Evolutionary conservation across 2,888 invertebrate genomes (phyloP).

Genomic region (Acrobeloides nanus): DNA sequence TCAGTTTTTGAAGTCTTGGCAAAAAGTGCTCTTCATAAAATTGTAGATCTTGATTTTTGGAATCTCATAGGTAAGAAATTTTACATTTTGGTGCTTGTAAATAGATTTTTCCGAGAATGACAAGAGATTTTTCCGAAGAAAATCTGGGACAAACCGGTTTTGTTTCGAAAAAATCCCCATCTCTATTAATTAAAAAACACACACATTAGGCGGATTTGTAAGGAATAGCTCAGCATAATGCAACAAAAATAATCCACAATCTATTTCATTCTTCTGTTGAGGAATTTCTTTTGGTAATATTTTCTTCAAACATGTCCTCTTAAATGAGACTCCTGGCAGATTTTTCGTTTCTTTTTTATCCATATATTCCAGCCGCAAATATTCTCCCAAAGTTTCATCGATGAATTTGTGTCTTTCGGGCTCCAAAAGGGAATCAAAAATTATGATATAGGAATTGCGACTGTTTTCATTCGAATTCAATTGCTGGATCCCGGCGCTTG

Average conservation of each 20-base stretch:
- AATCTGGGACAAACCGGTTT: too few species aligned
- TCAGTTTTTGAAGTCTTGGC: too few species aligned
- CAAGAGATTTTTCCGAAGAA: too few species aligned
- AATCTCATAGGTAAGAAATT: too few species aligned
- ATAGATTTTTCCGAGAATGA: too few species aligned
- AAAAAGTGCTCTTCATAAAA: too few species aligned
- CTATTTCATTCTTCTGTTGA: conserved; percentile 93
- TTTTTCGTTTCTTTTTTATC: conserved; percentile 53
- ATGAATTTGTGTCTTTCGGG: conserved; percentile 16
- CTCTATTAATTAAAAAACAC: neutral
- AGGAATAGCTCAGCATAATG: conserved; percentile 88
- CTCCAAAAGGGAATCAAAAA: conserved; percentile 76
- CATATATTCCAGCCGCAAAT: conserved; percentile 61
- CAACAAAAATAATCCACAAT: conserved; percentile 87
- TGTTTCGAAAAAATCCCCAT: too few species aligned
- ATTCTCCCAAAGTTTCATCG: conserved; percentile 35
- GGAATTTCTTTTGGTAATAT: conserved; percentile 59
- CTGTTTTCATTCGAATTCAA: conserved; percentile 49
- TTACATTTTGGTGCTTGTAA: too few species aligned
- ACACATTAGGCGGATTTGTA: conserved; percentile 21
- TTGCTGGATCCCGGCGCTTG: conserved; percentile 64
- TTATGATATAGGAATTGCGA: too few species aligned
- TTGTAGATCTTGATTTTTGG: too few species aligned
- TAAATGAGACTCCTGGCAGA: conserved; percentile 9
- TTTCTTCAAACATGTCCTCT: conserved; percentile 8